Evolutionary conservation across 1,140 invertebrate genomes (phyloP), one percentile per base, ranked within the genome.

Genomic region (Zaprionus inermis): DNA sequence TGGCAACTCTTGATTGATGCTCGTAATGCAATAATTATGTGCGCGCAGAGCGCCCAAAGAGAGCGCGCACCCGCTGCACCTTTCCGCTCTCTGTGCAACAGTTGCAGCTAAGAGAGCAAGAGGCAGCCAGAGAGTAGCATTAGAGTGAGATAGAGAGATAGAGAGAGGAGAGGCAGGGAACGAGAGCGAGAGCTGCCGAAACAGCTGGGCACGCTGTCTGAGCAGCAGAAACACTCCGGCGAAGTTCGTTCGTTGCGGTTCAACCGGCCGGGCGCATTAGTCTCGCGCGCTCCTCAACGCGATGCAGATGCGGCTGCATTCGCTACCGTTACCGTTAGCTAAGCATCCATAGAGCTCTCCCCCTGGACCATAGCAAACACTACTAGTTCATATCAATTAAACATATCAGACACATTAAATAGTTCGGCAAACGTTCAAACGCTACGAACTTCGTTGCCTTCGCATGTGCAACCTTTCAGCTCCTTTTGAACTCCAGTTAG

Each of bases 261-360:
- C 51, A 60, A 79, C 82, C 79, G 76, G 84, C 77, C 79, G 83
- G 60, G 38, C n/a, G 44, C 18, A 82, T 88, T 79, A 88, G 83
- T 88, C 79, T 83, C 70, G 73, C 77, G 72, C 77, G 83, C 84
- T 84, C 88, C 84, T 83, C 73, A 74, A 78, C 69, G 77, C 73
- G 57, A 46, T 70, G 77, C 76, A 76, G 76, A 70, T 74, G 67
- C 56, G 36, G 46, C 16, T 22, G 70, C 70, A 59, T 28, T 4
- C 24, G 24, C 3, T 28, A 28, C 1, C 24, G 36, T 67, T 55
- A 59, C 36, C 64, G 56, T 67, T 68, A 60, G 12, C 24, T 4
- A 28, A n/a, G n/a, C n/a, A n/a, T 34, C 63, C 44, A 22, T 49
- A 49, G 44, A 12, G 7, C 24, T 28, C 24, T 5, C 24, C 3